Evolutionary conservation across 30 jellyfish, hydroid and myxozoan genomes (phyloP).

Genomic region (Morbakka virulenta): DNA sequence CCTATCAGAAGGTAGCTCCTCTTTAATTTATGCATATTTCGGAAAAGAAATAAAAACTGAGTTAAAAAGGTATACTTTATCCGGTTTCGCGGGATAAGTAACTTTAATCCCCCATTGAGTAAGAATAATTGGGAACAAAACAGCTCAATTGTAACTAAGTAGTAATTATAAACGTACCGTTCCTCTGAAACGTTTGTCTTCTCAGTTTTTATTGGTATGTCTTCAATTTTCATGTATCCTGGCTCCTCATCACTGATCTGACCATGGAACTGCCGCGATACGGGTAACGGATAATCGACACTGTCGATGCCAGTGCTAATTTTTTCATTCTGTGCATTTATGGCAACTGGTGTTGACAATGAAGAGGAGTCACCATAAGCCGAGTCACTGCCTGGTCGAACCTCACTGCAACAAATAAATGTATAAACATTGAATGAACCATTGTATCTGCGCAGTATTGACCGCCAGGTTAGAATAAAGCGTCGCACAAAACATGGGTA

Average conservation of each 20-base stretch:
- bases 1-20: too few species aligned
- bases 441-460: not conserved
- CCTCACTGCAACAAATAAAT: conserved; percentile 52
- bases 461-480: not conserved
- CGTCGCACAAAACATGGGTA: not conserved
- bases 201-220: not conserved
- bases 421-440: not conserved
- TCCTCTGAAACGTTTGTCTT: not conserved
- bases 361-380: conserved; percentile 96
- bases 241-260: conserved; percentile 64
- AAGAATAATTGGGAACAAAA: too few species aligned
- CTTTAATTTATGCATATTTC: too few species aligned
- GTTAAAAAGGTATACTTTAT: too few species aligned
- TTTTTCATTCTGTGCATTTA: conserved; percentile 6
- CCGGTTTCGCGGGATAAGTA: too few species aligned
- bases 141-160: too few species aligned
- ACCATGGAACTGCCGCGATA: conserved; percentile 44
- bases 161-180: too few species aligned
- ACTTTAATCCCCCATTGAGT: too few species aligned
- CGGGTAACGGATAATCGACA: conserved; percentile 62
- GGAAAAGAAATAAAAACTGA: too few species aligned
- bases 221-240: conserved; percentile 69
- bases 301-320: conserved; percentile 37
- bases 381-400: conserved; percentile 74
- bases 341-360: conserved; percentile 78